phyloP scores from a whole-genome alignment of 2,888 invertebrate genomes.

The Agonopterix alstromeriana region DNA sequence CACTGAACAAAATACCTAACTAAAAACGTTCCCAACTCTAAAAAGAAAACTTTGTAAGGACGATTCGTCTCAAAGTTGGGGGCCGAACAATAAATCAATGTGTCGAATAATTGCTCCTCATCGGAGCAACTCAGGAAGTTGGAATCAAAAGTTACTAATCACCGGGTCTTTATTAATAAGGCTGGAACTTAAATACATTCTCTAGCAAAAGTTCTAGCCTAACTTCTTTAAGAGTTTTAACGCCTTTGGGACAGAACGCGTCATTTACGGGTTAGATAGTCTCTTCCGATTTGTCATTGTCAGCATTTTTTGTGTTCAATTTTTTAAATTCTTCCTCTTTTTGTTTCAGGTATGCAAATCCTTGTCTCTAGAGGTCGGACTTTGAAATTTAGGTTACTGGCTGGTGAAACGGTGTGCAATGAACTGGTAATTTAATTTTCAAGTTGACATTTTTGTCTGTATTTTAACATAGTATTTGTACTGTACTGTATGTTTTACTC shows the following conservation, averaged over 20 bases:
- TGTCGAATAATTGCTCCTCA: constrained; percentile 71
- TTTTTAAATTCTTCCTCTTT: neutral
- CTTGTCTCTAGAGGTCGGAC: no score
- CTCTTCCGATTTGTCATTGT: neutral
- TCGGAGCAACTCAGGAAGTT: constrained; percentile 43
- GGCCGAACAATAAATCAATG: constrained; percentile 70
- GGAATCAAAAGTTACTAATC: constrained; percentile 71
- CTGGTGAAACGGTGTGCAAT: no score
- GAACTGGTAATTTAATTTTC: no score
- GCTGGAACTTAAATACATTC: constrained; percentile 19
- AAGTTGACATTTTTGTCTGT: no score
- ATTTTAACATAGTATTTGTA: no score
- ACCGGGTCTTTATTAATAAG: constrained; percentile 63
- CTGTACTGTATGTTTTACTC: no score
- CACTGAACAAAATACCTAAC: no score
- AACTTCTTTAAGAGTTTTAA: constrained; percentile 7
- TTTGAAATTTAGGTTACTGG: no score
- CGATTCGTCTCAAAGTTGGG: constrained; percentile 46
- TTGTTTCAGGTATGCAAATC: neutral
- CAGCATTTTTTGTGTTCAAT: neutral
- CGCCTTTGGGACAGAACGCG: constrained; percentile 4
- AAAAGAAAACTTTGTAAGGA: constrained; percentile 26
- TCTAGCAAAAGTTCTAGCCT: constrained; percentile 5
- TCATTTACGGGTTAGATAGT: constrained; percentile 4
- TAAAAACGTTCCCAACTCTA: neutral